Conservation (phyloP, 2,888 invertebrate species). For the Aplocera efformata region DNA sequence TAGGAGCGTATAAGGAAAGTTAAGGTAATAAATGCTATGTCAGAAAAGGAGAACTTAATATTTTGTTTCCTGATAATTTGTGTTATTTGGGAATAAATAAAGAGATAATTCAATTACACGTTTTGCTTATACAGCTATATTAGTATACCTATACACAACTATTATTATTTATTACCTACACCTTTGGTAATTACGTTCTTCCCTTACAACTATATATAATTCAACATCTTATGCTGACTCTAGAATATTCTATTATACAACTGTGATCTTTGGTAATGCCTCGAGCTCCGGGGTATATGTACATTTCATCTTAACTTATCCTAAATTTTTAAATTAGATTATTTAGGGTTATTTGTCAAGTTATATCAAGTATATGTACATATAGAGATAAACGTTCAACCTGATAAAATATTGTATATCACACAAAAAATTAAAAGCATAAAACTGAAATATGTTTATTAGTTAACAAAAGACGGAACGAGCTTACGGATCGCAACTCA, state of each 20-base stretch:
- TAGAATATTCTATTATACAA: slow-evolving; percentile 4
- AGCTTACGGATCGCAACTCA: too few relatives aligned
- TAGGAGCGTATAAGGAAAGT: too few relatives aligned
- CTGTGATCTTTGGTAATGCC: slow-evolving; percentile 20
- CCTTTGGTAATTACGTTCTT: too few relatives aligned
- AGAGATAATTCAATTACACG: not conserved
- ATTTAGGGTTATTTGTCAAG: too few relatives aligned
- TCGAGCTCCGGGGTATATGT: slow-evolving; percentile 14
- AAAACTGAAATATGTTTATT: not conserved
- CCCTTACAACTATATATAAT: too few relatives aligned
- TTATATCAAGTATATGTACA: too few relatives aligned
- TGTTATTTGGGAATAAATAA: too few relatives aligned
- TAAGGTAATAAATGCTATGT: too few relatives aligned
- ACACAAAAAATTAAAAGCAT: not conserved
- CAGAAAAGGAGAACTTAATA: too few relatives aligned
- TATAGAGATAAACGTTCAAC: not conserved
- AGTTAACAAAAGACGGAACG: too few relatives aligned
- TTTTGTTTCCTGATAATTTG: too few relatives aligned
- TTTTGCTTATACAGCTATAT: not conserved
- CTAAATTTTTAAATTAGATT: not conserved
- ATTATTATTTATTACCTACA: too few relatives aligned
- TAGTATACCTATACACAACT: not conserved
- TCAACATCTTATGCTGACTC: slow-evolving; percentile 17
- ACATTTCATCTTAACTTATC: slow-evolving; percentile 16
- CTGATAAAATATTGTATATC: not conserved